Evolutionary conservation across 2,797 vertebrate species (phyloP).

Genomic region (Microctenopoma lineatum): DNA sequence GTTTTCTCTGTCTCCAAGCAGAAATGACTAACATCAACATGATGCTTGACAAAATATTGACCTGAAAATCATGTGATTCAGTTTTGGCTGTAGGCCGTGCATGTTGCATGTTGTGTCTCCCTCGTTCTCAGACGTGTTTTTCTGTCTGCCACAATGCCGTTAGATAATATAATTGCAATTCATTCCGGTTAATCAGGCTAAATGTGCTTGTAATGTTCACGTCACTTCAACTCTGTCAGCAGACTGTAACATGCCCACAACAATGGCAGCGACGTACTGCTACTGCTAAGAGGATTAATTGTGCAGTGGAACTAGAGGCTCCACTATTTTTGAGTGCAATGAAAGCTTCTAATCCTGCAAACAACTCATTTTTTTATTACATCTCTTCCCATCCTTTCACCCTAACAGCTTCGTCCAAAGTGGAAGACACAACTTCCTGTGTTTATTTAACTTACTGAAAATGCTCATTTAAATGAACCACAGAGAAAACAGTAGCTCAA

Average conservation of each 20-base stretch:
- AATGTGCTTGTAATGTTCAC: slow-evolving; percentile 24
- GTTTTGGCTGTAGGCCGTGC: neutral
- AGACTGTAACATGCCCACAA: slow-evolving; percentile 9
- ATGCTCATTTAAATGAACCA: slow-evolving; percentile 29
- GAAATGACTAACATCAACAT: neutral
- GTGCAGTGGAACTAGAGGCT: slow-evolving; percentile 34
- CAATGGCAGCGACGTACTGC: slow-evolving; percentile 14
- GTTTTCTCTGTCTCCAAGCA: neutral
- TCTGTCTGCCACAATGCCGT: neutral
- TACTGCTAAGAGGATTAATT: slow-evolving; percentile 47
- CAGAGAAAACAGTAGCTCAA: slow-evolving; percentile 26
- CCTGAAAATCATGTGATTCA: neutral
- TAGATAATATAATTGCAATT: neutral
- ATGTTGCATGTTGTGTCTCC: neutral
- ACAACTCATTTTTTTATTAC: slow-evolving; percentile 24
- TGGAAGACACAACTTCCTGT: slow-evolving; percentile 29
- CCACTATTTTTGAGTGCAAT: slow-evolving; percentile 28
- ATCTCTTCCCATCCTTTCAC: slow-evolving; percentile 5
- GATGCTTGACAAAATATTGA: neutral
- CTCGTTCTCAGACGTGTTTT: neutral
- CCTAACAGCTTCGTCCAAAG: slow-evolving; percentile 30
- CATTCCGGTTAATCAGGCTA: neutral
- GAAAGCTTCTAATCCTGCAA: slow-evolving; percentile 46
- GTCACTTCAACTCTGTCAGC: slow-evolving; percentile 17
- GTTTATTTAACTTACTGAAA: slow-evolving; percentile 33